Conservation (phyloP, 2,797 vertebrate species). For the Cuniculus paca region DNA sequence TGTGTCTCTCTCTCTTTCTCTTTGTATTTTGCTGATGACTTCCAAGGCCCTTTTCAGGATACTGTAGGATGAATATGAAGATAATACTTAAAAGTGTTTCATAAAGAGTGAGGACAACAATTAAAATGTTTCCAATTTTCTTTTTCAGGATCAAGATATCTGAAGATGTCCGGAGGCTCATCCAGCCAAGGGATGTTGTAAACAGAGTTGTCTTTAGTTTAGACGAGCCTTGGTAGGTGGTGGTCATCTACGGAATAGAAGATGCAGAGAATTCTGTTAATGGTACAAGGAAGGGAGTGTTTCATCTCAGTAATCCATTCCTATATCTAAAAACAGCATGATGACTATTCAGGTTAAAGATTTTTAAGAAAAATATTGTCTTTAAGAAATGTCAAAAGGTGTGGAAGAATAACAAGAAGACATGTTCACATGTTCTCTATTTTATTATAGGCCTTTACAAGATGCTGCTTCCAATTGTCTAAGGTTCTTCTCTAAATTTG, state of each 20-base stretch:
- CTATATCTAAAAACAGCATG: neutral
- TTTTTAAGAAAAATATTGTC: neutral
- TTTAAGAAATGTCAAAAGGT: neutral
- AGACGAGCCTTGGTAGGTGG: conserved; percentile 91
- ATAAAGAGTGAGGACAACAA: neutral
- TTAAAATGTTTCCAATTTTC: neutral
- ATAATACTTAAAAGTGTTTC: neutral
- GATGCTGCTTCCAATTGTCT: conserved; percentile 85
- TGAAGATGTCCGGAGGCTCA: conserved; percentile 92
- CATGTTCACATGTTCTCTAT: neutral
- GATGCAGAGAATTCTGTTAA: neutral
- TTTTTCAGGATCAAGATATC: conserved; percentile 93
- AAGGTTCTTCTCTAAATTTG: conserved; percentile 95
- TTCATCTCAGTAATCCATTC: neutral
- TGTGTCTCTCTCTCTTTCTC: neutral
- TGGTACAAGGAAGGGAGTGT: neutral
- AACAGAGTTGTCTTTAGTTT: conserved; percentile 94
- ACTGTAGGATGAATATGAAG: neutral
- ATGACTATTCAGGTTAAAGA: neutral
- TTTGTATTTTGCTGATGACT: neutral
- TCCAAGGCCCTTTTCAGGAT: neutral
- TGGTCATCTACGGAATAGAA: neutral
- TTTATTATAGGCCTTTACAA: conserved; percentile 85
- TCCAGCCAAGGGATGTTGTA: conserved; percentile 90
- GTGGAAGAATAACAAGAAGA: neutral